Conservation (phyloP, 2,113 vertebrate species). For the Coptodon bakossiorum region DNA sequence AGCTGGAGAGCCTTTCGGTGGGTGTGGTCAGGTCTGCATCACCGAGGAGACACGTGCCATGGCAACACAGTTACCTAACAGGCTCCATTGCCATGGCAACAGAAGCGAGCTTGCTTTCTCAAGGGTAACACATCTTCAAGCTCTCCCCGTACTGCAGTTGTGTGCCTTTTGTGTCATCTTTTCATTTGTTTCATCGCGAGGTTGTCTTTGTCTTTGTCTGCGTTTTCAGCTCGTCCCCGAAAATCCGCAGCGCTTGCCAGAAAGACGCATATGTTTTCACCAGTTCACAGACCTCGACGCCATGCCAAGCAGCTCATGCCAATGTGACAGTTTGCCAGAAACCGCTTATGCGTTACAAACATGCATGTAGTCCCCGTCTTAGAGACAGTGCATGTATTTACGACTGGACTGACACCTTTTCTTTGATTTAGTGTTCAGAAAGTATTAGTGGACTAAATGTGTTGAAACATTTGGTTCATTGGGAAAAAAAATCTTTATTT, state of each 20-base stretch:
- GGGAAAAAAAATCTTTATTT: constrained; percentile 20
- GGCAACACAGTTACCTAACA: constrained; percentile 77
- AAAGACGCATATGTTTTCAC: constrained; percentile 2
- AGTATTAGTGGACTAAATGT: not conserved
- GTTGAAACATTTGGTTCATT: not conserved
- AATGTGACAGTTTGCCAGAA: constrained; percentile 19
- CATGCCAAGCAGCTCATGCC: constrained; percentile 44
- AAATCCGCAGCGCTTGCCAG: not conserved
- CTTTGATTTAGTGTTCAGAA: not conserved
- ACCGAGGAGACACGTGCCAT: constrained; percentile 71
- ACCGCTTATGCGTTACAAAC: not conserved
- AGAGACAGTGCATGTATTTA: not conserved
- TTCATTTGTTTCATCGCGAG: not conserved
- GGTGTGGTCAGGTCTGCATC: constrained; percentile 73
- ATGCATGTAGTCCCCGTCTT: not conserved
- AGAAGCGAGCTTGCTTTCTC: constrained; percentile 70
- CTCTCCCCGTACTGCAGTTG: constrained; percentile 27
- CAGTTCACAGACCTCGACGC: constrained; percentile 14
- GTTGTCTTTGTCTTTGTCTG: constrained; percentile 19
- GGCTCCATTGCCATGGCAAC: constrained; percentile 69
- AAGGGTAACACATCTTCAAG: constrained; percentile 68
- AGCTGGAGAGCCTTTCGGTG: constrained; percentile 61
- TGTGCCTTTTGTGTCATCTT: constrained; percentile 33
- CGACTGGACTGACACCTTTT: not conserved
- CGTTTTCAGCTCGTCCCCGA: not conserved